Evolutionary conservation across 2,797 vertebrate genomes (phyloP).

Genomic region (Cynopterus sphinx): DNA sequence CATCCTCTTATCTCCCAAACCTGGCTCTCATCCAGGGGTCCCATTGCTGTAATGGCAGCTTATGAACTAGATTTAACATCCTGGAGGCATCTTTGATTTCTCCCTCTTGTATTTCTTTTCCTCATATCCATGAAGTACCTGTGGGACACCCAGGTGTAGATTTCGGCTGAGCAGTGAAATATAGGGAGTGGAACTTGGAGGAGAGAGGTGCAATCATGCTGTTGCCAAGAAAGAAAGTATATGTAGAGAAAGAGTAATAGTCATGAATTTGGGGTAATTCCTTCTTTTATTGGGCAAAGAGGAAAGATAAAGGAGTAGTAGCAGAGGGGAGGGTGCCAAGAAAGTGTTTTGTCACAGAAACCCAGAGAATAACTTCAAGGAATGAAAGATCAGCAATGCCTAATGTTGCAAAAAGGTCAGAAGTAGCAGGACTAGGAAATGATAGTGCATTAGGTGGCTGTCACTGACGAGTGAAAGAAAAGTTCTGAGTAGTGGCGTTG

Average conservation of each 20-base stretch:
- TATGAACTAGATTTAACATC: neutral
- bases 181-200: neutral
- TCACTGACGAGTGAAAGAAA: neutral
- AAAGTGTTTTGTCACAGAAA: neutral
- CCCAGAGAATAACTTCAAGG: neutral
- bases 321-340: neutral
- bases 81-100: neutral
- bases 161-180: neutral
- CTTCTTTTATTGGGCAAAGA: neutral
- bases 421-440: neutral
- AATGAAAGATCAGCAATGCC: neutral
- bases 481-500: neutral
- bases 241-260: neutral
- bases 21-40: neutral
- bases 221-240: neutral
- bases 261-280: neutral
- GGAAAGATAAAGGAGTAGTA: neutral
- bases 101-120: neutral
- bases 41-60: neutral
- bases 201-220: neutral
- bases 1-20: neutral
- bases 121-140: neutral
- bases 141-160: neutral
- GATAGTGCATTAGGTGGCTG: no score
- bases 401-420: neutral